Percentiles rank a stretch among this genome's conserved stretches.
phyloP scores from a whole-genome alignment of 2,797 vertebrate genomes.

The Danio albolineatus region DNA sequence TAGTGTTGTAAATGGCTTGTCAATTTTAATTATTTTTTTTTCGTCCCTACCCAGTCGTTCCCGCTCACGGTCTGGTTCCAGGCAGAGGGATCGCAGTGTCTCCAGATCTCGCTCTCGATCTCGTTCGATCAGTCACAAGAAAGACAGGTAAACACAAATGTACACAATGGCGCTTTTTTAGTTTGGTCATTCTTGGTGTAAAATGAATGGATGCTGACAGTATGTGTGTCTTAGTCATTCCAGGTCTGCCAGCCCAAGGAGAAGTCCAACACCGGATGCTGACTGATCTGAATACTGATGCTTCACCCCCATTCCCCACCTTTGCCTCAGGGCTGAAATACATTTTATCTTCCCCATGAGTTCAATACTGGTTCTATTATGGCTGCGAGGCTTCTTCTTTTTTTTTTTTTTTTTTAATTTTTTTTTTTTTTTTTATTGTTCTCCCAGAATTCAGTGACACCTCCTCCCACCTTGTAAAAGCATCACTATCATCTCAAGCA shows the following conservation, averaged over 20 bases:
- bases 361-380: slow-evolving; percentile 37
- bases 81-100: slow-evolving; percentile 71
- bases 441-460: slow-evolving; percentile 5
- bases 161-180: not conserved
- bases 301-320: slow-evolving; percentile 31
- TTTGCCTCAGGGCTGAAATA: slow-evolving; percentile 48
- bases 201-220: not conserved
- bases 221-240: slow-evolving; percentile 50
- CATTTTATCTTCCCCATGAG: slow-evolving; percentile 41
- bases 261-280: slow-evolving; percentile 54
- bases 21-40: not conserved
- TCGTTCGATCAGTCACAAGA: slow-evolving; percentile 77
- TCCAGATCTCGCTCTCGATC: slow-evolving; percentile 79
- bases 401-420: not conserved
- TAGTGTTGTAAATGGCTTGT: not conserved
- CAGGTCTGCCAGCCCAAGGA: slow-evolving; percentile 59
- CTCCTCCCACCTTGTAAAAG: slow-evolving; percentile 13
- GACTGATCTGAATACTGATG: slow-evolving; percentile 48
- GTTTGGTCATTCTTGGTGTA: not conserved
- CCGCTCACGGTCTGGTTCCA: slow-evolving; percentile 74
- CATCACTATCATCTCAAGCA: slow-evolving; percentile 31
- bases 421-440: not conserved
- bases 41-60: slow-evolving; percentile 67
- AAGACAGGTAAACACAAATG: slow-evolving; percentile 74
- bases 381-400: slow-evolving; percentile 20